Percentiles rank a stretch among this genome's conserved stretches.
phyloP scores from a whole-genome alignment of 2,797 vertebrate species.

The Aulostomus chinensis region DNA sequence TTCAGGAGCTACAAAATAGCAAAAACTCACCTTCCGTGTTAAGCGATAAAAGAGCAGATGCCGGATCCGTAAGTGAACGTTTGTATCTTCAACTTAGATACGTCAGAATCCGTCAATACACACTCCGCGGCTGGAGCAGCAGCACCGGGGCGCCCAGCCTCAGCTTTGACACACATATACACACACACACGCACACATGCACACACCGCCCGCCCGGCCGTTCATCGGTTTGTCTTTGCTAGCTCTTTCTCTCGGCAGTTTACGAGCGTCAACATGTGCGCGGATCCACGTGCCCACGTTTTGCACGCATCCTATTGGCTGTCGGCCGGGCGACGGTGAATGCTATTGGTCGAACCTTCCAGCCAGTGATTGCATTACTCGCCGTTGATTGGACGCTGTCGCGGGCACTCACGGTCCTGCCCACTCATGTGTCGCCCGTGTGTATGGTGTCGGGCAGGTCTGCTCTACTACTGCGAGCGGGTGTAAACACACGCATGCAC shows the following conservation, averaged over 20 bases:
- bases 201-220: conserved; percentile 35
- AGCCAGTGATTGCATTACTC: conserved; percentile 66
- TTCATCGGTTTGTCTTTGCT: conserved; percentile 52
- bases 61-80: conserved; percentile 4
- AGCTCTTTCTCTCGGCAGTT: conserved; percentile 61
- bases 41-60: conserved; percentile 15
- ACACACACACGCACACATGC: too few relatives aligned
- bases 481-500: conserved; percentile 62
- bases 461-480: conserved; percentile 53
- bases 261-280: conserved; percentile 82
- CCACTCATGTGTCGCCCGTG: conserved; percentile 71
- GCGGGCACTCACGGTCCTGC: conserved; percentile 44
- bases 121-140: conserved; percentile 40
- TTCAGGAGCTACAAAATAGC: too few relatives aligned
- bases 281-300: conserved; percentile 81
- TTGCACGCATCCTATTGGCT: conserved; percentile 67
- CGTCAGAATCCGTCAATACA: conserved; percentile 28
- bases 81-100: conserved; percentile 2
- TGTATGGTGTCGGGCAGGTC: conserved; percentile 41
- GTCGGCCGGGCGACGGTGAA: conserved; percentile 23
- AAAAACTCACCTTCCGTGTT: conserved; percentile 58
- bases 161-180: conserved; percentile 11
- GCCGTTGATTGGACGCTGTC: conserved; percentile 58
- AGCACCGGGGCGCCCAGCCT: conserved; percentile 44
- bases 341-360: conserved; percentile 56